Base-by-base conservation (phyloP, 2,797 vertebrate genomes). In the Ctenochaetus hawaiiensis region DNA sequence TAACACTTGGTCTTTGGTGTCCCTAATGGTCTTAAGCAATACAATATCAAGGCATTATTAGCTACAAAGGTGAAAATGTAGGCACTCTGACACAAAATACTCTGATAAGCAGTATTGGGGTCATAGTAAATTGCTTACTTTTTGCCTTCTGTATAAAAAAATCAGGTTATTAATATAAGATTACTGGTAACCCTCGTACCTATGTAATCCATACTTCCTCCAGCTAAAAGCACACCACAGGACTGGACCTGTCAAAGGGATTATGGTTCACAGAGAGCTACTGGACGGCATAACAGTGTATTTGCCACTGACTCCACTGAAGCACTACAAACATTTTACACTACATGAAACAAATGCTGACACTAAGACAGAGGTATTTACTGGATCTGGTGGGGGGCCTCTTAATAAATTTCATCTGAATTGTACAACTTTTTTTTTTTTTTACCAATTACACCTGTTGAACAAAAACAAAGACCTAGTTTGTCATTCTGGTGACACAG, bases 381-480 rank as follows among this genome's bases (percentile, higher is more conserved):
- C 17, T 43, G 20, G 12, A 22, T 30, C 8, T 0, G 0, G 12
- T 3, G 3, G 26, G 16, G 18, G 20, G 26, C 2, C 26, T 45
- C 37, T 10, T 0, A 4, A 44, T 18, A 52, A 13, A 20, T 37
- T 13, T 30, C 9, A 9, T 56, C 4, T 61, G 13, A 44, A 11
- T 16, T 48, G 8, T 14, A 37, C 9, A 52, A 13, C 7, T 52
- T 23, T 44, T 47, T 17, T 62, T 52, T 23, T 44, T 47, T 17
- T 62, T 14, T 10, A 53, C 4, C 17, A 57, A 14, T 72, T 57
- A 51, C 67, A 88, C 43, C 44, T 67, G 64, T 17, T 72, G 45
- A 64, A 69, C n/a, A 45, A 58, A 51, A 2, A 58, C 11, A 70
- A 39, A 41, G 30, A 30, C 30, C 30, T 41, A 17, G 14, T 11